These are phyloP conservation scores for Pachliopta kotzebuea DNA, from an alignment of 2,888 invertebrate genomes.

Conservation along the genomic window DNA sequence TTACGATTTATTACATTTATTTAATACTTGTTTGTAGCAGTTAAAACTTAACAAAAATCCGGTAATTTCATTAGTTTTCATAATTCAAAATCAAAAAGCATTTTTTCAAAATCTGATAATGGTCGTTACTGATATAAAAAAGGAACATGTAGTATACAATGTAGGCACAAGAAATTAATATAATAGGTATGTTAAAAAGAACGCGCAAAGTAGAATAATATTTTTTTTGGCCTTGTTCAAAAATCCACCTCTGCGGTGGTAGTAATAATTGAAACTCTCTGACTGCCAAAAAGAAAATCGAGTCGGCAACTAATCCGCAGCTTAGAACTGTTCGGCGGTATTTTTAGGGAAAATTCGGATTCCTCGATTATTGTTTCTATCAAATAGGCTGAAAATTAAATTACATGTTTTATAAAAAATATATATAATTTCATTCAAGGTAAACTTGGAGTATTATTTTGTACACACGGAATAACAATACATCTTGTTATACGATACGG, in stretches of 20 bases:
- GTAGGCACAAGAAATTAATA: not conserved
- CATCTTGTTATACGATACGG: constrained; percentile 42
- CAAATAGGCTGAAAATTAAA: not conserved
- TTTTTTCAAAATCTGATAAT: constrained; percentile 24
- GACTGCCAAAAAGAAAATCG: constrained; percentile 25
- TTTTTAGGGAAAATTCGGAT: not conserved
- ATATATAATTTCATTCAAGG: constrained; percentile 6
- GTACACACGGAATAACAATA: constrained; percentile 19
- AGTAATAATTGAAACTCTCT: constrained; percentile 25
- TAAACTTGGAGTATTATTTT: constrained; percentile 21
- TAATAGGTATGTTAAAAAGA: not conserved
- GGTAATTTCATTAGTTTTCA: too few species aligned
- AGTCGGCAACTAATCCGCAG: constrained; percentile 26
- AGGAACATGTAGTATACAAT: not conserved
- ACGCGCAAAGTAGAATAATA: not conserved
- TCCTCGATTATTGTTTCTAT: not conserved
- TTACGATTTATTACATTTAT: too few species aligned
- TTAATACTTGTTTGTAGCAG: too few species aligned
- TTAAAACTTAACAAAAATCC: too few species aligned
- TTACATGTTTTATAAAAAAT: not conserved
- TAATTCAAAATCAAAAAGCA: too few species aligned
- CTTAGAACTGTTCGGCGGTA: constrained; percentile 14
- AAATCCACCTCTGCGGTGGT: constrained; percentile 2
- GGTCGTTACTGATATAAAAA: constrained; percentile 1
- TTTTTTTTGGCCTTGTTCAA: constrained; percentile 1